Conservation (phyloP, 2,888 invertebrate species). For the Cephonodes hylas region DNA sequence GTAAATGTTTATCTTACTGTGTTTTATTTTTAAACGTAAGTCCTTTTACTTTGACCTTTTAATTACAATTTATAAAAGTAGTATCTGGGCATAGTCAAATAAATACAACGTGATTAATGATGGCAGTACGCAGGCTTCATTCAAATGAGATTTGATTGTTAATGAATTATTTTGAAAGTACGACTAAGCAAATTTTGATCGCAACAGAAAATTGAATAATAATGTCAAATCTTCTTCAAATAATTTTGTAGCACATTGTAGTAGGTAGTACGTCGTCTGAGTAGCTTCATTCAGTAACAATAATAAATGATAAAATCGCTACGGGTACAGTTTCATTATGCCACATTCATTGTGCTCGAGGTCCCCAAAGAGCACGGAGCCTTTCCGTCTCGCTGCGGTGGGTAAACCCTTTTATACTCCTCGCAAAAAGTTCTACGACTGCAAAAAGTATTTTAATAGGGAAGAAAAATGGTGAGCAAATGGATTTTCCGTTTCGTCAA, state of each 20-base stretch:
- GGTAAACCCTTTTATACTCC: constrained; percentile 56
- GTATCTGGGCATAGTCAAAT: not conserved
- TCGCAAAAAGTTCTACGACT: constrained; percentile 44
- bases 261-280: constrained; percentile 24
- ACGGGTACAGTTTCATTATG: constrained; percentile 58
- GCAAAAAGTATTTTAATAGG: constrained; percentile 46
- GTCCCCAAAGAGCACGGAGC: constrained; percentile 50
- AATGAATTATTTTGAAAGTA: not conserved
- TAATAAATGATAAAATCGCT: constrained; percentile 52
- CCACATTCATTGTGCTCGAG: constrained; percentile 49
- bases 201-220: constrained; percentile 15
- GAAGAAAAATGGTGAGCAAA: constrained; percentile 48
- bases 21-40: not conserved
- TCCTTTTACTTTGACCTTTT: not conserved
- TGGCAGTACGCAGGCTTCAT: not conserved
- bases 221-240: constrained; percentile 31
- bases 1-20: constrained; percentile 7
- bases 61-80: not conserved
- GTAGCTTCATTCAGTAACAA: constrained; percentile 39
- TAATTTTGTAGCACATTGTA: constrained; percentile 32
- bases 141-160: not conserved
- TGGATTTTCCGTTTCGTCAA: constrained; percentile 42
- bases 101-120: not conserved
- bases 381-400: constrained; percentile 45
- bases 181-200: not conserved